Conservation (phyloP, 2,797 vertebrate genomes). For the Chanos chanos region DNA sequence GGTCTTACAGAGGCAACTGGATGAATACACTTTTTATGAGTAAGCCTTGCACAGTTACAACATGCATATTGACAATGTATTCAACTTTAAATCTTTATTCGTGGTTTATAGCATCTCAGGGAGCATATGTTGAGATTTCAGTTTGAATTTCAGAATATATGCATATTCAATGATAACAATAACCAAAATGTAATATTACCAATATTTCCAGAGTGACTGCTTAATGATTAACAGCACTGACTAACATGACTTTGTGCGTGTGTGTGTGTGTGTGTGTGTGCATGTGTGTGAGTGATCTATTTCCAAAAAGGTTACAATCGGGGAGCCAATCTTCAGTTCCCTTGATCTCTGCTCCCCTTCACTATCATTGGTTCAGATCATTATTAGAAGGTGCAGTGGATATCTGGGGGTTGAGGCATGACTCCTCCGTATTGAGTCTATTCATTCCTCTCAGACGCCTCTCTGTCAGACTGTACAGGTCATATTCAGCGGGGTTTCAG, state of each 20-base stretch:
- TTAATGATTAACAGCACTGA: not conserved
- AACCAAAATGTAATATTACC: not conserved
- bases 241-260: not conserved
- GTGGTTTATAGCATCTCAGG: too few relatives aligned
- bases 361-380: slow-evolving; percentile 23
- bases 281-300: not conserved
- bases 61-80: too few relatives aligned
- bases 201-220: not conserved
- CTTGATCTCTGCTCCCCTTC: not conserved
- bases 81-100: too few relatives aligned
- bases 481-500: slow-evolving; percentile 13
- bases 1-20: too few relatives aligned
- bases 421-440: slow-evolving; percentile 17
- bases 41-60: too few relatives aligned
- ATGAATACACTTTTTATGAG: too few relatives aligned
- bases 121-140: too few relatives aligned
- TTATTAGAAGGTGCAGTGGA: slow-evolving; percentile 7
- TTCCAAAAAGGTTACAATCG: not conserved
- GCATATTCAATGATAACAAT: too few relatives aligned
- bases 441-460: slow-evolving; percentile 32
- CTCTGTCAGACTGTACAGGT: slow-evolving; percentile 24
- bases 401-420: slow-evolving; percentile 2
- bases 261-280: not conserved
- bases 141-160: too few relatives aligned
- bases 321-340: not conserved